Evolutionary conservation across 64 coral and sea anemone genomes (phyloP).

Genomic region (Cladopsammia gracilis): DNA sequence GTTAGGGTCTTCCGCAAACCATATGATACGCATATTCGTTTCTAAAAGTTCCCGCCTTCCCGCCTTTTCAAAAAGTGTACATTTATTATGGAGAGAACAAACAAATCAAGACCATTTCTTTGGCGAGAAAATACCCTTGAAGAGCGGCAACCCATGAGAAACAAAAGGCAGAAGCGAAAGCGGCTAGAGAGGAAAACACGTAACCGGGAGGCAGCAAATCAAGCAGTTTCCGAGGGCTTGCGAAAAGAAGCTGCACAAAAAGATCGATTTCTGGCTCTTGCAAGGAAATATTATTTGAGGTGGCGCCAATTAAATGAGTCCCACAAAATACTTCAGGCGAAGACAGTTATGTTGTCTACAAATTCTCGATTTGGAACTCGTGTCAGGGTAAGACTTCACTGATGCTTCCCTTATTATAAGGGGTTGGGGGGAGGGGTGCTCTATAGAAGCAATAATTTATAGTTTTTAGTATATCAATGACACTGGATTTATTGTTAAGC

Average conservation of each 20-base stretch:
- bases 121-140: slow-evolving; percentile 50
- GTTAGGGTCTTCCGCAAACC: too few relatives aligned
- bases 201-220: slow-evolving; percentile 31
- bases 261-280: slow-evolving; percentile 37
- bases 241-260: slow-evolving; percentile 53
- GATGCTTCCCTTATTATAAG: too few relatives aligned
- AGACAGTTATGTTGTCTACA: slow-evolving; percentile 1
- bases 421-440: too few relatives aligned
- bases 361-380: slow-evolving; percentile 33
- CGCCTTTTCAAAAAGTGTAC: too few relatives aligned
- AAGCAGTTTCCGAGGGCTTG: slow-evolving; percentile 26
- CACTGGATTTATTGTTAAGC: too few relatives aligned
- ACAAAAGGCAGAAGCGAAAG: slow-evolving; percentile 28
- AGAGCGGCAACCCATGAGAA: slow-evolving; percentile 57
- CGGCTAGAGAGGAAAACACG: slow-evolving; percentile 25
- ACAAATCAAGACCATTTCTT: slow-evolving; percentile 9
- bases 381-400: background rate
- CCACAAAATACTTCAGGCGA: slow-evolving; percentile 20
- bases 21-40: too few relatives aligned
- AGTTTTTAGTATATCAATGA: too few relatives aligned
- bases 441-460: too few relatives aligned
- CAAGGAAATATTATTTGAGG: slow-evolving; percentile 66
- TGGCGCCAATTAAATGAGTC: slow-evolving; percentile 47
- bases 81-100: too few relatives aligned
- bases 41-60: too few relatives aligned